phyloP scores from a whole-genome alignment of 2,797 vertebrate species.

The Crenichthys baileyi region DNA sequence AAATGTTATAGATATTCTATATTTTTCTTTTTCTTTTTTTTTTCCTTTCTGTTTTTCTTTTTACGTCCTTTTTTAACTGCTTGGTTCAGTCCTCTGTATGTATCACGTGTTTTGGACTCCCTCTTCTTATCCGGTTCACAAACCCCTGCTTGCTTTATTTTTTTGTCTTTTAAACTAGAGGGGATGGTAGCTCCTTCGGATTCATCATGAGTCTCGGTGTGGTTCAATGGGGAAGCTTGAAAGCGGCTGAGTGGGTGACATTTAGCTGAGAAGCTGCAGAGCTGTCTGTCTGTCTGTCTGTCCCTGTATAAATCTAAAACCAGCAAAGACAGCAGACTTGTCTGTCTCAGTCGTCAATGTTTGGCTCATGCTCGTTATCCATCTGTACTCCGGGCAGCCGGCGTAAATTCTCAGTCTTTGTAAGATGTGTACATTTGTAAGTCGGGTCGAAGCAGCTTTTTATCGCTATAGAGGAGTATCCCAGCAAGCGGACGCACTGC shows the following conservation, averaged over 20 bases:
- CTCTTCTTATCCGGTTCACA: constrained; percentile 42
- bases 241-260: constrained; percentile 25
- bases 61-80: constrained; percentile 78
- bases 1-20: constrained; percentile 84
- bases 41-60: constrained; percentile 66
- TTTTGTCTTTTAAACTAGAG: constrained; percentile 55
- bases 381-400: constrained; percentile 28
- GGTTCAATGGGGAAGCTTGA: constrained; percentile 37
- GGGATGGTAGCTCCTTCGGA: constrained; percentile 68
- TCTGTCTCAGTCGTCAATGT: constrained; percentile 58
- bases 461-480: constrained; percentile 35
- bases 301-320: constrained; percentile 77
- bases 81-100: constrained; percentile 82
- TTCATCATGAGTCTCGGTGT: constrained; percentile 50
- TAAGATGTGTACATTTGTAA: constrained; percentile 10
- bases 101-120: constrained; percentile 77
- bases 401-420: constrained; percentile 26
- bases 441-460: constrained; percentile 40
- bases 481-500: constrained; percentile 43
- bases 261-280: constrained; percentile 44
- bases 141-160: constrained; percentile 36
- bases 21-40: constrained; percentile 74
- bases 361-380: constrained; percentile 36
- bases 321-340: constrained; percentile 76
- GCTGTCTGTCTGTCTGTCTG: constrained; percentile 66